These are phyloP conservation scores for Laticauda laticaudata DNA, from an alignment of 2,113 vertebrate genomes.

Conservation along the genomic window DNA sequence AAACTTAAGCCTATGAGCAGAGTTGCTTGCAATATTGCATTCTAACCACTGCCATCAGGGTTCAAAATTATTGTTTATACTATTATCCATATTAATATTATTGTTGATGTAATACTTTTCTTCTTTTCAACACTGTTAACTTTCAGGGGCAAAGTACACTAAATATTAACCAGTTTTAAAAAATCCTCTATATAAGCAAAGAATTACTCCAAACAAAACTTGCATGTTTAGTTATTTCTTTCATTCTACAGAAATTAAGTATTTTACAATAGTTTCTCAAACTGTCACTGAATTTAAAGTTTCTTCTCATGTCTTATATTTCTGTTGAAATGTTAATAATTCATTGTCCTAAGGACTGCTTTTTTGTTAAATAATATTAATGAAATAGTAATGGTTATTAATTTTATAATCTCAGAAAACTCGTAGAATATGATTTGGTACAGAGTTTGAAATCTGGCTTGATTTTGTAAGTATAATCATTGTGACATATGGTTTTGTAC, in stretches of 20 bases:
- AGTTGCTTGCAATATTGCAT: not conserved
- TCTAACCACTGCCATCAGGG: not conserved
- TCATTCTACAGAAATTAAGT: not conserved
- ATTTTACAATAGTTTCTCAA: not conserved
- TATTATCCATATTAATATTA: not conserved
- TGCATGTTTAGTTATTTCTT: not conserved
- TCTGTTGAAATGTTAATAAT: not conserved
- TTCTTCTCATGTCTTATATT: not conserved
- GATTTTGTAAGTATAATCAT: not conserved
- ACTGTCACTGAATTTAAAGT: not conserved
- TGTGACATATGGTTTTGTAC: not conserved
- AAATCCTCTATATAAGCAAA: not conserved
- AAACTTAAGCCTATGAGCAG: not conserved
- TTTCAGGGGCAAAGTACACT: not conserved
- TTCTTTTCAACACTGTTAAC: not conserved
- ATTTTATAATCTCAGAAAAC: not conserved
- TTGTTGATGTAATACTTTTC: not conserved
- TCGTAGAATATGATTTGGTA: not conserved
- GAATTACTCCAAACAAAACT: not conserved
- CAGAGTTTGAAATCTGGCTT: not conserved
- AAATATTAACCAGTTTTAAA: not conserved
- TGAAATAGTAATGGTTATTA: not conserved
- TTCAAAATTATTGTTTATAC: not conserved
- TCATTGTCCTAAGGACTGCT: not conserved
- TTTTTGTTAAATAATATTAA: not conserved